Evolutionary conservation across 1,140 invertebrate genomes (phyloP), one percentile per base, ranked within the genome.

Genomic region (Belonocnema kinseyi): DNA sequence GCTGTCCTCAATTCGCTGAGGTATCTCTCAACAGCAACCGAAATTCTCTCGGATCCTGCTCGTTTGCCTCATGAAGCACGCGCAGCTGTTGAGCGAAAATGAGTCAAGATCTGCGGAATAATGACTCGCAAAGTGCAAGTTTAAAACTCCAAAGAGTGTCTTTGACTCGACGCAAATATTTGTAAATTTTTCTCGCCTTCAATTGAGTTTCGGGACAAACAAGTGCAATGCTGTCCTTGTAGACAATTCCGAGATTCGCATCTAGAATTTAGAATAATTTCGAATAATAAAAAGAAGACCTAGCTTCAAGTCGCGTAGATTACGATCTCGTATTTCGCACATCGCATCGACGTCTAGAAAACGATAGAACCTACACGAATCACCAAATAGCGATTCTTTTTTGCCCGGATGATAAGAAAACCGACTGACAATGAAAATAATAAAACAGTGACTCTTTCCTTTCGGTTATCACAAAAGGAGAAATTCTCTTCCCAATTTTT

Each of bases 1-100:
- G 97, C 96, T 89, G 97, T 98, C 82, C 93, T 98, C 74, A 98
- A 98, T 92, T 97, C 98, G 33, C 92, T 99, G 83, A 94, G 96
- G 80, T 95, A 96, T 88, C 92, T 99, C 76, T 97, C 97, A 88
- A 98, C 97, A 83, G 95, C 95, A 52, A 99, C 98, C 50, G 98
- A 98, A 87, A 98, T 99, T 85, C 91, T 99, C 72, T 95, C 97
- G 70, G 95, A 97, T 89, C 98, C 98, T 14, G 94, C 94, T 83
- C 94, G 94, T 77, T 92, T 99, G 83, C 96, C 97, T 40, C 97
- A 98, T 78, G 97, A 98, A 93, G 96, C 96, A 46, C 92, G 93
- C 54, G 92, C 93, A 80, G 94, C 94, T 19, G 93, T 93, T 74
- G 90, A 88, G 88, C 85, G 78, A 46, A 66, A 86, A 77, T 19